A percentile compares a stretch with the other conserved stretches of the same genome.
Conservation (phyloP, 2,797 vertebrate species). For the Arnoldichthys spilopterus region DNA sequence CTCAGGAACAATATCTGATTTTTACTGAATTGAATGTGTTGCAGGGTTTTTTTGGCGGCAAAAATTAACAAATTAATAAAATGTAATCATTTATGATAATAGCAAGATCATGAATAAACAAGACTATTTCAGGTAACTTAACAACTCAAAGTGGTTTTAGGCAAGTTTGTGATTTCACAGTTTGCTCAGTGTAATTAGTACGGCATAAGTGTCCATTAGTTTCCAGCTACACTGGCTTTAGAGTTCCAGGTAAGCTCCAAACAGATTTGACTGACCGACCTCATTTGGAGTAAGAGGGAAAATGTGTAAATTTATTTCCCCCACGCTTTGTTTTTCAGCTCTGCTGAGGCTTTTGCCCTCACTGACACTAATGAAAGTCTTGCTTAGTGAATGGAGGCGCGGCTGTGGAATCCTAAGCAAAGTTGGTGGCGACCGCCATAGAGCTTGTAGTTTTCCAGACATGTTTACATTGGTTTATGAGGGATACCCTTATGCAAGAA, state of each 20-base stretch:
- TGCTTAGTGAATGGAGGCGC: not conserved
- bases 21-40: no score
- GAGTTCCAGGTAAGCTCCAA: not conserved
- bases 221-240: not conserved
- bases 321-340: constrained; percentile 4
- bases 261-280: not conserved
- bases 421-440: constrained; percentile 27
- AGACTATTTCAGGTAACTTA: no score
- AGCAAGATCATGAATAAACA: no score
- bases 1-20: no score
- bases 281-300: not conserved
- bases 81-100: no score
- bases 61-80: no score
- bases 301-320: no score
- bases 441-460: constrained; percentile 48
- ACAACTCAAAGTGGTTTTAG: no score
- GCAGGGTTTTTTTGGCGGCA: no score
- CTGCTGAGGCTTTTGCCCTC: constrained; percentile 5
- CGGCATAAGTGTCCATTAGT: no score
- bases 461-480: constrained; percentile 37
- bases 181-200: no score
- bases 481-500: constrained; percentile 11
- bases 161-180: no score
- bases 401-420: constrained; percentile 11
- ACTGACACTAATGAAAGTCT: constrained; percentile 22